Evolutionary conservation across 2,797 vertebrate genomes (phyloP).

Genomic region (Esox masquinongy): DNA sequence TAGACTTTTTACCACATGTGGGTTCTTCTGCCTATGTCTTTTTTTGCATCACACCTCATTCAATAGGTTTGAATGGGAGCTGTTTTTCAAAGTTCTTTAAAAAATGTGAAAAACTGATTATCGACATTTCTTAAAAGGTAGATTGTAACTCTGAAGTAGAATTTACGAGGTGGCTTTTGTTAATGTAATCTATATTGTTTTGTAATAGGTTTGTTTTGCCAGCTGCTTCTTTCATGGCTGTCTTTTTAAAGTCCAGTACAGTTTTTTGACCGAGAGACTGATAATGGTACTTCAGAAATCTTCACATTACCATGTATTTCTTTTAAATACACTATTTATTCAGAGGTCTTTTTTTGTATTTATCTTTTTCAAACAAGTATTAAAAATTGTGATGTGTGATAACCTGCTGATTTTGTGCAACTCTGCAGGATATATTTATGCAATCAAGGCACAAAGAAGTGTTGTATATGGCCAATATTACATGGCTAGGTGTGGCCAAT

Average conservation of each 20-base stretch:
- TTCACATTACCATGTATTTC: not conserved
- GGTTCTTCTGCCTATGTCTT: not conserved
- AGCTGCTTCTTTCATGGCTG: not conserved
- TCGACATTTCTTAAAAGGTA: not conserved
- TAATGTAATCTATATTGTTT: not conserved
- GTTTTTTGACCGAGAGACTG: not conserved
- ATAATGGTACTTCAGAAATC: constrained; percentile 1
- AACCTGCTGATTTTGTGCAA: not conserved
- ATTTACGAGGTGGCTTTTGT: not conserved
- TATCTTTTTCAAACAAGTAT: not conserved
- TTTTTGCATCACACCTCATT: not conserved
- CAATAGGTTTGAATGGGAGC: not conserved
- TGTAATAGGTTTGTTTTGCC: not conserved
- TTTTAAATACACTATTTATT: not conserved
- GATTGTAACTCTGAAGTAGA: not conserved
- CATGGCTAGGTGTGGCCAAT: no score
- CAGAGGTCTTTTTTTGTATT: not conserved
- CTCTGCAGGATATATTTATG: not conserved
- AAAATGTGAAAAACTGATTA: not conserved
- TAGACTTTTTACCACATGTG: not conserved
- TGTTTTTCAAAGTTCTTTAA: no score
- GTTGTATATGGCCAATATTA: no score
- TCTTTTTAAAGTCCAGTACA: not conserved
- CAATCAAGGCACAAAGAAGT: not conserved
- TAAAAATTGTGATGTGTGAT: not conserved